Evolutionary conservation across 2,888 invertebrate species (phyloP), one percentile per base, ranked within the genome.

Genomic region (Caprella mutica): DNA sequence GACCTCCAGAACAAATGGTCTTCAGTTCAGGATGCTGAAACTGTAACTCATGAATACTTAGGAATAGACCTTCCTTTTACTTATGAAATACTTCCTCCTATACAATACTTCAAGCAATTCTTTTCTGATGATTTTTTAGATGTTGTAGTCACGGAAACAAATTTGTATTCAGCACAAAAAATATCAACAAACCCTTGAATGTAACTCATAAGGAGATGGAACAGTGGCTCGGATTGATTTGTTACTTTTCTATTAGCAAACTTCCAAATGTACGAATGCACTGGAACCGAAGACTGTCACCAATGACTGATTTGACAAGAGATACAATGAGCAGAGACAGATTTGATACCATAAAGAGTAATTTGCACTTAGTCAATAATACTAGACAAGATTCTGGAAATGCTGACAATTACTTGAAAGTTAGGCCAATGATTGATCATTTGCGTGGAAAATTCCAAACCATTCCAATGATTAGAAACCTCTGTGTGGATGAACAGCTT

Each of bases 401-500:
- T 21, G 8, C 9, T 33, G 48, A 48, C 30, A 17, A 17, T 17
- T 19, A 30, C 8, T 48, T 29, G 29, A 48, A 48, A 48, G 48
- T 48, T 6, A 23, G 30, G n/a, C 48, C 30, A 14, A 5, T 48
- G 14, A 48, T 48, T 3, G 23, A 53, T 21, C 53, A 53, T 27
- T 21, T 53, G 8, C 23, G 53, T 19, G 5, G 14, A 19, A 53
- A 53, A 53, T 53, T 53, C 26, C 29, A 39, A 5, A n/a, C 35
- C 6, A 19, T 39, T 38, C 19, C 39, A 52, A 52, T 35, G 23
- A 21, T 26, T 26, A n/a, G 23, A 43, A 29, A 30, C 23, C 44
- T 26, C 1, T 44, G 33, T 24, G 19, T 55, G 12, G 44, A 55
- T 30, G 55, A 55, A 46, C 46, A 55, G 24, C 17, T 55, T n/a